Evolutionary conservation across 2,797 vertebrate species (phyloP).

Genomic region (Menidia menidia): DNA sequence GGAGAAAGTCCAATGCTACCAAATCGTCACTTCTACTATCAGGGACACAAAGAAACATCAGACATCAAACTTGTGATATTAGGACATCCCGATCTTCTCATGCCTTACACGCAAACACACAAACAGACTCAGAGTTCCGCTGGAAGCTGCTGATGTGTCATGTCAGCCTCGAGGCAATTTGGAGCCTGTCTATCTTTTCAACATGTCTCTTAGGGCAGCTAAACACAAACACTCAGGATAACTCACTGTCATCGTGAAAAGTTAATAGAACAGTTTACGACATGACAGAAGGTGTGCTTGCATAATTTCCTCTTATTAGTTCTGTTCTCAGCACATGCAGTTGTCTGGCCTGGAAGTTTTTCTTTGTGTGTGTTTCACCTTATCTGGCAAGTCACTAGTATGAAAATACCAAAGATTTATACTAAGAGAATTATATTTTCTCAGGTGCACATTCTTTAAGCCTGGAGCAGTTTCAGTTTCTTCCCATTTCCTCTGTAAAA

Average conservation of each 20-base stretch:
- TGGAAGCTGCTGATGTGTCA: constrained; percentile 63
- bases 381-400: neutral
- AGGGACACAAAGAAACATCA: constrained; percentile 43
- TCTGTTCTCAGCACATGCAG: neutral
- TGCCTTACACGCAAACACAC: constrained; percentile 33
- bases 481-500: constrained; percentile 32
- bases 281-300: constrained; percentile 32
- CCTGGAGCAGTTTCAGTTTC: constrained; percentile 24
- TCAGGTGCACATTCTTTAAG: constrained; percentile 8
- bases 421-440: constrained; percentile 10
- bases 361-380: neutral
- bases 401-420: neutral
- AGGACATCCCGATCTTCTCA: constrained; percentile 30
- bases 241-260: constrained; percentile 50
- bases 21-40: constrained; percentile 36
- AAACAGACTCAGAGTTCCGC: constrained; percentile 48
- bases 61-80: constrained; percentile 53
- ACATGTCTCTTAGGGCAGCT: constrained; percentile 57
- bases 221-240: constrained; percentile 65
- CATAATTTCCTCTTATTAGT: constrained; percentile 15
- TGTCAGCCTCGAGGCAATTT: constrained; percentile 60
- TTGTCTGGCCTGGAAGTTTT: constrained; percentile 2
- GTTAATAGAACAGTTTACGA: constrained; percentile 51
- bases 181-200: constrained; percentile 62
- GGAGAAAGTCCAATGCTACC: constrained; percentile 31